Conservation (phyloP, 1,140 invertebrate genomes). For the Colletes gigas region DNA sequence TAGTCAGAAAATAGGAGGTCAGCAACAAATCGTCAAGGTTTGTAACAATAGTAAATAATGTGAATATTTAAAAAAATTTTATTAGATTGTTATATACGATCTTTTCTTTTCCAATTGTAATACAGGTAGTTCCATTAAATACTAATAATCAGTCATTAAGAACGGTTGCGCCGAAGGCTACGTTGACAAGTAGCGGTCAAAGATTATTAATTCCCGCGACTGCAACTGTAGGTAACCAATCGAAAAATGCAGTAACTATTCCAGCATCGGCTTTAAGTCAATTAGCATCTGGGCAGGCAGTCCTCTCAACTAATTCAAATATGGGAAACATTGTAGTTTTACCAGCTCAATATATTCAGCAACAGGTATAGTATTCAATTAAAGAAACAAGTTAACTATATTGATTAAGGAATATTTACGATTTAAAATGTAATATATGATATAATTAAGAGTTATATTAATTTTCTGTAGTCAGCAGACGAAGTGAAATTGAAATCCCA, state of each 20-base stretch:
- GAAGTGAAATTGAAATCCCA: constrained; percentile 73
- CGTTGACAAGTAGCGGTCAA: constrained; percentile 69
- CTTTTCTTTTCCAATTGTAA: constrained; percentile 16
- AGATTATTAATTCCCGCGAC: constrained; percentile 79
- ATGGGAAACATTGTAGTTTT: constrained; percentile 83
- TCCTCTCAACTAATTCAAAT: constrained; percentile 81
- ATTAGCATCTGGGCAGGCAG: constrained; percentile 81
- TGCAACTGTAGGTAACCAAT: constrained; percentile 65
- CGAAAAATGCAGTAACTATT: constrained; percentile 77
- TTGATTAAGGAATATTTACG: neutral
- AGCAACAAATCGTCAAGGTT: constrained; percentile 78
- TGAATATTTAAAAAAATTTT: neutral
- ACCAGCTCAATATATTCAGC: constrained; percentile 84
- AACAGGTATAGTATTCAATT: constrained; percentile 54
- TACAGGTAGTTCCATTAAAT: constrained; percentile 75
- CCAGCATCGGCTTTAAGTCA: constrained; percentile 80
- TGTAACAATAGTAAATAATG: neutral
- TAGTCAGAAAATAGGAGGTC: constrained; percentile 74
- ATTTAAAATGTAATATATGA: neutral
- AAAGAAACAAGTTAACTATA: neutral
- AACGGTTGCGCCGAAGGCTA: constrained; percentile 78
- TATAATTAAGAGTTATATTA: constrained; percentile 20
- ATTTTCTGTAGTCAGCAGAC: constrained; percentile 58
- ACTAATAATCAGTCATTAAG: constrained; percentile 74
- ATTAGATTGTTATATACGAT: neutral